Evolutionary conservation across 1,140 invertebrate genomes (phyloP).

Genomic region (Bicyclus anynana): DNA sequence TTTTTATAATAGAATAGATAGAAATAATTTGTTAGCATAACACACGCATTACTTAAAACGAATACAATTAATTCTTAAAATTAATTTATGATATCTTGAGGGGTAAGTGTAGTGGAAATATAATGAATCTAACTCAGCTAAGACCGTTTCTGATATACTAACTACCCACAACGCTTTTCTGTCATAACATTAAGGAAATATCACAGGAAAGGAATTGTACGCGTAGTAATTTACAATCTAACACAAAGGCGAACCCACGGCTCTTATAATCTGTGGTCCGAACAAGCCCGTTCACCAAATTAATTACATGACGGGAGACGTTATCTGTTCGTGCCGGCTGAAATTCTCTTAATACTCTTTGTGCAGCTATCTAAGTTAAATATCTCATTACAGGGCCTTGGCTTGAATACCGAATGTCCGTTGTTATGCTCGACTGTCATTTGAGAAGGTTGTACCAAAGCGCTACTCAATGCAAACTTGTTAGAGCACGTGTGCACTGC

Average conservation of each 20-base stretch:
- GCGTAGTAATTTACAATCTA: conserved; percentile 9
- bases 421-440: conserved; percentile 70
- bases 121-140: no score
- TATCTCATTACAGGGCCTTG: conserved; percentile 73
- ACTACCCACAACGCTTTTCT: no score
- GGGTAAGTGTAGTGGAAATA: no score
- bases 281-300: conserved; percentile 25
- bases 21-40: no score
- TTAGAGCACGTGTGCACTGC: conserved; percentile 24
- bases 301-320: conserved; percentile 35
- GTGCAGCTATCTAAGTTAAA: conserved; percentile 54
- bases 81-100: no score
- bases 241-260: conserved; percentile 11
- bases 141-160: no score
- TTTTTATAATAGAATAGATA: no score
- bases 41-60: no score
- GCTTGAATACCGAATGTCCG: conserved; percentile 68
- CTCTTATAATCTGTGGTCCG: conserved; percentile 6
- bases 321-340: conserved; percentile 36
- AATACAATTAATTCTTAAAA: no score
- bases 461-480: conserved; percentile 69
- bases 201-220: no score
- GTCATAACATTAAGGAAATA: no score
- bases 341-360: conserved; percentile 58
- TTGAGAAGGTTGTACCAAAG: conserved; percentile 65